Evolutionary conservation across 2,113 vertebrate species (phyloP), one percentile per base, ranked within the genome.

Genomic region (Tachuris rubrigastra): DNA sequence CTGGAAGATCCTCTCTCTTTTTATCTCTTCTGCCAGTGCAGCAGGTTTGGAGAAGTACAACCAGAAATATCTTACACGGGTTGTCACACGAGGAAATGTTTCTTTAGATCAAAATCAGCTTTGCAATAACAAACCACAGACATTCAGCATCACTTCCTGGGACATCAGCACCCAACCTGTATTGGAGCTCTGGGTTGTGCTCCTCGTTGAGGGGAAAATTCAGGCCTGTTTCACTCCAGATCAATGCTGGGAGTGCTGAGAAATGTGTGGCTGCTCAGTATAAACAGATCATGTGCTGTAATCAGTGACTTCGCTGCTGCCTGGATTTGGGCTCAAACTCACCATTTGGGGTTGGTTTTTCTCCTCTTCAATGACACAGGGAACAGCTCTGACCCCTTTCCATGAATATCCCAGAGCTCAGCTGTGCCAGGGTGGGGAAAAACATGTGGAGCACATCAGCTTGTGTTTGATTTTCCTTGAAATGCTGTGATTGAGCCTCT

Each of bases 391-490:
- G 77, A 79, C 35, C 3, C 23, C 7, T 8, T 86, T 66, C 55
- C 12, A 3, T 4, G 19, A 33, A 7, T 33, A n/a, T 52, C 56
- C 31, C n/a, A 41, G 14, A 74, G 46, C 37, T 69, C 41, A 50
- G 55, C 33, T 93, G 58, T 10, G 7, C 55, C 21, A 53, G 69
- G 31, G 23, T 58, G 53, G 47, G n/a, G 53, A 72, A 72, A 58
- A 62, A 5, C 42, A 37, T 28, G 8, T 68, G 69, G 33, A 84
- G 35, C 41, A 33, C 0, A 0, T 6, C 37, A 35, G 42, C 22
- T 24, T 49, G 21, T 65, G 46, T 67, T 68, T 53, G 68, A 14
- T 72, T 87, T 58, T 72, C 27, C 44, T 74, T 65, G 60, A 79
- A 72, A 78, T 41, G 21, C 27, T 2, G 3, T 31, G 35, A 35